These are phyloP conservation scores for Hemicordylus capensis DNA, from an alignment of 2,113 vertebrate species.

Conservation along the genomic window DNA sequence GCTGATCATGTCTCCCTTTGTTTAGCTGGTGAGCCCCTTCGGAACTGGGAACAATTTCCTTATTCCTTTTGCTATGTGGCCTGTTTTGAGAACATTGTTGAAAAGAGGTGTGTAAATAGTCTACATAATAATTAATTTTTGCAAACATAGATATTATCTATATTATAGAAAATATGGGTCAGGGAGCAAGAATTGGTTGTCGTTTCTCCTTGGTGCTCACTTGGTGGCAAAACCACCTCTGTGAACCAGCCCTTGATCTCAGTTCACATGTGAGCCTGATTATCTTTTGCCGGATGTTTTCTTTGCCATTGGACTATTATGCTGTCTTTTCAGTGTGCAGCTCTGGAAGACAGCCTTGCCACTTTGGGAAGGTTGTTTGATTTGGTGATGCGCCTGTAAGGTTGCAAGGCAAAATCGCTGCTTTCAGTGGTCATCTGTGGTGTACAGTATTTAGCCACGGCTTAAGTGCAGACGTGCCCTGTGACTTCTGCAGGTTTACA, in stretches of 20 bases:
- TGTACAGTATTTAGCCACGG: neutral
- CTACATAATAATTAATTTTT: no score
- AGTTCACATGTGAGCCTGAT: fast-evolving
- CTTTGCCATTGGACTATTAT: fast-evolving
- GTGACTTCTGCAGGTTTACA: neutral
- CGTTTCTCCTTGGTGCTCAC: neutral
- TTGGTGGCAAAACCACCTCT: neutral
- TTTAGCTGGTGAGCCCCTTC: no score
- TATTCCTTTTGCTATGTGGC: no score
- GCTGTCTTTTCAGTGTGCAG: neutral
- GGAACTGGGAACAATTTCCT: no score
- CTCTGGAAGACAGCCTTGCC: neutral
- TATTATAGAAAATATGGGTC: no score
- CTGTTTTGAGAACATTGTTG: no score
- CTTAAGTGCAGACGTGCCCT: neutral
- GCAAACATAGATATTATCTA: neutral
- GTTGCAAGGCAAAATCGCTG: neutral
- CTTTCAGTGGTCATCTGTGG: neutral
- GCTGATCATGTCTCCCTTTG: no score
- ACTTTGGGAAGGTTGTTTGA: neutral
- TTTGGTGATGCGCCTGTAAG: neutral
- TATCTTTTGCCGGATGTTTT: neutral
- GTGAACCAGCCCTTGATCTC: neutral
- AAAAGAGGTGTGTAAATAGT: no score
- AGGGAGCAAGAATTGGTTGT: neutral